A percentile compares a stretch with the other conserved stretches of the same genome.
Conservation (phyloP, 2,113 vertebrate species). For the Serinus canaria region DNA sequence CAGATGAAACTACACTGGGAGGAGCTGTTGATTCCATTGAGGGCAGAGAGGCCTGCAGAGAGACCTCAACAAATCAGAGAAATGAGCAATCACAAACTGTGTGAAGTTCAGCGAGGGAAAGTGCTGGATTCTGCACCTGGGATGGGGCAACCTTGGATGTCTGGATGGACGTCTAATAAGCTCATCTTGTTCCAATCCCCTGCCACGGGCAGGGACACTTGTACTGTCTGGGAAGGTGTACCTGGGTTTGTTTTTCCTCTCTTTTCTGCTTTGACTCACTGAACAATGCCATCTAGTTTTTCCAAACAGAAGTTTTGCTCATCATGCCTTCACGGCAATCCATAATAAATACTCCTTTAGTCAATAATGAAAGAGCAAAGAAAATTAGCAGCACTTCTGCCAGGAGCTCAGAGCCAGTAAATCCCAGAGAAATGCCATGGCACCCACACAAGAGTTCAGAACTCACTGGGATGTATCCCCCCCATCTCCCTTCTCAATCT, state of each 20-base stretch:
- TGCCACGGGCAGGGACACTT: not conserved
- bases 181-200: not conserved
- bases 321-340: not conserved
- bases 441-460: not conserved
- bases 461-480: not conserved
- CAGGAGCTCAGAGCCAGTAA: not conserved
- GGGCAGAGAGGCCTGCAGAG: not conserved
- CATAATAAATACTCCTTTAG: not conserved
- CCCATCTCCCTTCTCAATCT: not conserved
- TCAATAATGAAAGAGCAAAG: not conserved
- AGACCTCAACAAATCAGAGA: not conserved
- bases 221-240: not conserved
- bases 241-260: not conserved
- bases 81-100: not conserved
- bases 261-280: not conserved
- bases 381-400: not conserved
- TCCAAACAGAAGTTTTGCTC: not conserved
- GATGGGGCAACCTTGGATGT: not conserved
- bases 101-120: not conserved
- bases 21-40: fast-evolving
- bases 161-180: not conserved
- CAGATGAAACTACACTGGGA: not conserved
- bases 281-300: not conserved
- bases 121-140: not conserved
- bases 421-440: not conserved